A percentile compares a stretch with the other conserved stretches of the same genome.
Evolutionary conservation across 2,797 vertebrate species (phyloP).

Genomic region (Catharus ustulatus): DNA sequence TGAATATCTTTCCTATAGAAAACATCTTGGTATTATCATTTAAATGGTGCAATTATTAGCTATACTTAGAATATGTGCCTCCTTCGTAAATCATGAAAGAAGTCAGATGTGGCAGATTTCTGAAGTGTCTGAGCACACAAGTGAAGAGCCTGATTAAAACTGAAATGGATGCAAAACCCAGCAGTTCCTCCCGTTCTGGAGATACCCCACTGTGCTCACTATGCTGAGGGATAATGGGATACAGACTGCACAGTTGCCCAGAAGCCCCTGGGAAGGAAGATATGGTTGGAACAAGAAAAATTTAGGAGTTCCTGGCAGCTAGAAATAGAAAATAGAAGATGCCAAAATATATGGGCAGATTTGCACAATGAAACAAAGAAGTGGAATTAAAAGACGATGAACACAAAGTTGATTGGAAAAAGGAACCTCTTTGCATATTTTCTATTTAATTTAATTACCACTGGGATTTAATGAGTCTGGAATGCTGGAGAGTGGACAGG

Average conservation of each 20-base stretch:
- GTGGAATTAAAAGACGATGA: neutral
- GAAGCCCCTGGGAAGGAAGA: neutral
- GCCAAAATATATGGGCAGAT: neutral
- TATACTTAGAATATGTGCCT: slow-evolving; percentile 26
- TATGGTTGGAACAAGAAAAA: neutral
- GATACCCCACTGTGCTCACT: neutral
- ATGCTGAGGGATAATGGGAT: neutral
- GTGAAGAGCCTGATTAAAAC: slow-evolving; percentile 37
- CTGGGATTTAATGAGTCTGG: neutral
- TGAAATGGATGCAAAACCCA: slow-evolving; percentile 14
- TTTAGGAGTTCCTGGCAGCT: neutral
- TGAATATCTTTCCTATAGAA: slow-evolving; percentile 4
- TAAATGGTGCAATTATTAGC: slow-evolving; percentile 61
- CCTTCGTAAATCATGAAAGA: slow-evolving; percentile 40
- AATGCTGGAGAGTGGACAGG: neutral
- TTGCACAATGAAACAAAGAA: neutral
- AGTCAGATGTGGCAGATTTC: slow-evolving; percentile 54
- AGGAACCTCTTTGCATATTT: neutral
- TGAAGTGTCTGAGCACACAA: slow-evolving; percentile 17
- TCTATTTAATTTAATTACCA: neutral
- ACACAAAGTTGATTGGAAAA: neutral
- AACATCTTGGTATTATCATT: slow-evolving; percentile 69
- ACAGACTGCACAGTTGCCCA: neutral
- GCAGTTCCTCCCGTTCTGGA: neutral
- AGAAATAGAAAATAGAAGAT: neutral